A percentile compares a stretch with the other conserved stretches of the same genome.
phyloP scores from a whole-genome alignment of 2,113 vertebrate species.

The Nyctereutes procyonoides region DNA sequence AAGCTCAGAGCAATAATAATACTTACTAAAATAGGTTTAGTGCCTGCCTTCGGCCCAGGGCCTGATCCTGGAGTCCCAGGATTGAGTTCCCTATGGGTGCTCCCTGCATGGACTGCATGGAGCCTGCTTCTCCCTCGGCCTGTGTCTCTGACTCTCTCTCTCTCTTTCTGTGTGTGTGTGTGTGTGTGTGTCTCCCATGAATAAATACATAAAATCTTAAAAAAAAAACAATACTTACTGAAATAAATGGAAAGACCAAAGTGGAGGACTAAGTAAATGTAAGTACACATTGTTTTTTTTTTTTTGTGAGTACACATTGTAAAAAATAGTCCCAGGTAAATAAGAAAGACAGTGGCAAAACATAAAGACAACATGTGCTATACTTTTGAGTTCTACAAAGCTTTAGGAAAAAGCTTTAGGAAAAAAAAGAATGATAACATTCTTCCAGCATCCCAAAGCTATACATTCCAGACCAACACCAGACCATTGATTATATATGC shows the following conservation, averaged over 20 bases:
- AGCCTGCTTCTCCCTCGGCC: too few species aligned
- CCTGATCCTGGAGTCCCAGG: too few species aligned
- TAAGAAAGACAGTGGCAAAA: background rate
- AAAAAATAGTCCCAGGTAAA: background rate
- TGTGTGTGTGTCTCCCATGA: too few species aligned
- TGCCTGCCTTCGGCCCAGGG: too few species aligned
- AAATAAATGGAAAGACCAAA: background rate
- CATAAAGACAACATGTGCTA: background rate
- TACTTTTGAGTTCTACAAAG: background rate
- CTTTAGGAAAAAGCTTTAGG: background rate
- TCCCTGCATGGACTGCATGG: too few species aligned
- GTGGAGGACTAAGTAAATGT: background rate
- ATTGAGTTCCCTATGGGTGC: too few species aligned
- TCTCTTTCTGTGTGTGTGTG: too few species aligned
- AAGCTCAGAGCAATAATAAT: background rate
- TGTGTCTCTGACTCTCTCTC: too few species aligned
- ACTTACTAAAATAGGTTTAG: background rate
- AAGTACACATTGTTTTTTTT: background rate
- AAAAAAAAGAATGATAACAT: background rate
- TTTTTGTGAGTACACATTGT: background rate
- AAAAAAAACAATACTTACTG: too few species aligned
- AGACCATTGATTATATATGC: background rate
- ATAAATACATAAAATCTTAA: too few species aligned
- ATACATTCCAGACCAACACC: background rate
- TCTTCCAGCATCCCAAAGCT: background rate